Conservation (phyloP, 2,888 invertebrate genomes). For the Sthenelais limicola region DNA sequence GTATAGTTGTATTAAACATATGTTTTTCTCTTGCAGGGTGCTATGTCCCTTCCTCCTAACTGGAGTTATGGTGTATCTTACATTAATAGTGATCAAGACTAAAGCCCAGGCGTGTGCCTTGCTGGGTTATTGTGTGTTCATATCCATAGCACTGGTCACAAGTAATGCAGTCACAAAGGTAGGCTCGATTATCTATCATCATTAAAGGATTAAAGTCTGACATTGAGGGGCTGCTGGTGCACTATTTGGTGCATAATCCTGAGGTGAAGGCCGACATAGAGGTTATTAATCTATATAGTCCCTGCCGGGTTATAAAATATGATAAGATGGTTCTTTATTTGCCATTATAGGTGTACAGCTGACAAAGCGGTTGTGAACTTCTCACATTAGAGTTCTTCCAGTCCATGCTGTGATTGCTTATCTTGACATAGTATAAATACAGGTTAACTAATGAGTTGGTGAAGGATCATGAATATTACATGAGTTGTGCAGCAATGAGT, state of each 20-base stretch:
- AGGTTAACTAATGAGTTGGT: no score
- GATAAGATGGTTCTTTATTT: neutral
- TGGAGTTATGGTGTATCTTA: neutral
- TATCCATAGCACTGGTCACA: neutral
- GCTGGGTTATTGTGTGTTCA: conserved; percentile 15
- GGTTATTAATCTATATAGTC: no score
- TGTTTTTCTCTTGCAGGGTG: neutral
- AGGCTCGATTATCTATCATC: neutral
- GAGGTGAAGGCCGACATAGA: neutral
- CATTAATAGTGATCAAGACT: neutral
- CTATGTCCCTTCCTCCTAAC: neutral
- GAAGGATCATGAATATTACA: no score
- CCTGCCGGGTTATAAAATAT: neutral
- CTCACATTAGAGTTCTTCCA: no score
- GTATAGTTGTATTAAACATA: no score
- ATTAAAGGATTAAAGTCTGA: no score
- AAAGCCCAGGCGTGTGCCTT: neutral
- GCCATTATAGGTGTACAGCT: no score
- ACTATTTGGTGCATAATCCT: no score
- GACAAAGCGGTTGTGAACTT: no score
- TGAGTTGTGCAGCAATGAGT: no score
- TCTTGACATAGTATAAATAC: no score
- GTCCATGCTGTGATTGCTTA: no score
- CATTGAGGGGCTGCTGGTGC: neutral
- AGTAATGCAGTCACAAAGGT: conserved; percentile 6